A percentile compares a stretch with the other conserved stretches of the same genome.
phyloP scores from a whole-genome alignment of 1,140 invertebrate genomes.

The Reticulitermes speratus region DNA sequence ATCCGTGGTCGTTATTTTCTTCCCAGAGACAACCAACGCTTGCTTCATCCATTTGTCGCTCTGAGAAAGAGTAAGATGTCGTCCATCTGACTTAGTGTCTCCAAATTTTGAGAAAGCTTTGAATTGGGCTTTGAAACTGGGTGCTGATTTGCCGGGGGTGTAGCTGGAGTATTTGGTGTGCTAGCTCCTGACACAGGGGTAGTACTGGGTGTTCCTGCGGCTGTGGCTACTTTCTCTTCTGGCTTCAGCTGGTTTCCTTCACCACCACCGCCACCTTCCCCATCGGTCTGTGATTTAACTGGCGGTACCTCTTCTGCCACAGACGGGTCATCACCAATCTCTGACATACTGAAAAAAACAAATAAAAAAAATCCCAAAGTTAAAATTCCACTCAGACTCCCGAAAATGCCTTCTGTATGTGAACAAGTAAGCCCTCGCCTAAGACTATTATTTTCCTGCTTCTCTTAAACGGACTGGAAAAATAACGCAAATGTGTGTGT shows the following conservation, averaged over 20 bases:
- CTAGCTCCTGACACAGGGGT: background rate
- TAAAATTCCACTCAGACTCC: too few species aligned
- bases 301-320: background rate
- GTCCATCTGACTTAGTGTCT: slow-evolving; percentile 82
- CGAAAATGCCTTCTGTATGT: too few species aligned
- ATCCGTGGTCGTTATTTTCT: slow-evolving; percentile 85
- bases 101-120: slow-evolving; percentile 63
- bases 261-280: background rate
- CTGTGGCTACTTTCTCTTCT: background rate
- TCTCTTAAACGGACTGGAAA: too few species aligned
- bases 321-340: background rate
- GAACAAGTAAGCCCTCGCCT: too few species aligned
- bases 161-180: slow-evolving; percentile 26
- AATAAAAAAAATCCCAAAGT: background rate
- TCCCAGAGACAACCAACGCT: slow-evolving; percentile 87
- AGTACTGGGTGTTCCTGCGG: background rate
- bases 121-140: slow-evolving; percentile 30
- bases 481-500: background rate
- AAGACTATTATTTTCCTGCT: too few species aligned
- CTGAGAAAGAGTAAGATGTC: slow-evolving; percentile 80
- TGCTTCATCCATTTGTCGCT: slow-evolving; percentile 96
- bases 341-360: background rate
- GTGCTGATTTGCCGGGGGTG: slow-evolving; percentile 7
- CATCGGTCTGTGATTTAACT: background rate
- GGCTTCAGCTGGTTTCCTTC: background rate